Evolutionary conservation across 2,888 invertebrate species (phyloP).

Genomic region (Nomada flava): DNA sequence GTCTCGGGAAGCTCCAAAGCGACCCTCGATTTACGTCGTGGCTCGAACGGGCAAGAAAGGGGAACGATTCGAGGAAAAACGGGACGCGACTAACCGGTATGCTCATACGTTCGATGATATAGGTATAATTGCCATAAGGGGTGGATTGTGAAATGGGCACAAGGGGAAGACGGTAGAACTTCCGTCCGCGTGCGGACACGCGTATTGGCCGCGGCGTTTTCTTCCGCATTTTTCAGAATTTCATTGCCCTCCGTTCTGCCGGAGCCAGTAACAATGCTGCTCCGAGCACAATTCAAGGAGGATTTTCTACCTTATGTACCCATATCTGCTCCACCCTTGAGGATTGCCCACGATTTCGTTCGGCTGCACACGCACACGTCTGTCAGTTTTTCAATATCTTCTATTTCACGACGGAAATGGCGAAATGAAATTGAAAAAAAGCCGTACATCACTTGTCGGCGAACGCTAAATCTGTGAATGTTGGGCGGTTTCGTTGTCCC

Average conservation of each 20-base stretch:
- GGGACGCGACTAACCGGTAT: slow-evolving; percentile 1
- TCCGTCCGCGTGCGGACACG: slow-evolving; percentile 36
- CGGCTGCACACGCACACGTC: slow-evolving; percentile 13
- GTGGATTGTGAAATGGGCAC: neutral
- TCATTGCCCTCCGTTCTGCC: slow-evolving; percentile 69
- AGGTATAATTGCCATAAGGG: slow-evolving; percentile 62
- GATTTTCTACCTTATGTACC: slow-evolving; percentile 66
- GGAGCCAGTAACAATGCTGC: slow-evolving; percentile 63
- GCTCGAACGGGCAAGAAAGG: neutral
- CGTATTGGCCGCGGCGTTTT: slow-evolving; percentile 47
- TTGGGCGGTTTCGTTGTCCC: neutral
- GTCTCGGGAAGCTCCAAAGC: slow-evolving; percentile 15
- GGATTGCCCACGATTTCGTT: slow-evolving; percentile 20
- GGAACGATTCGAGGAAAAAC: slow-evolving; percentile 3
- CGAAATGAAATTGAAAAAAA: slow-evolving; percentile 8
- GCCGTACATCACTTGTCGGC: neutral
- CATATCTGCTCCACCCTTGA: slow-evolving; percentile 22
- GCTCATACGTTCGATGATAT: slow-evolving; percentile 41
- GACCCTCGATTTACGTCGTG: slow-evolving; percentile 20
- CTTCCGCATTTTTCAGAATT: slow-evolving; percentile 65
- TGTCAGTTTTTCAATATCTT: slow-evolving; percentile 46
- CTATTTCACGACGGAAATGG: slow-evolving; percentile 17
- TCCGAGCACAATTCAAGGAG: slow-evolving; percentile 62
- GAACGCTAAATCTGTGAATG: too few relatives aligned
- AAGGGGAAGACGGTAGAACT: slow-evolving; percentile 48